Percentiles rank a stretch among this genome's conserved stretches.
Conservation (phyloP, 1,140 invertebrate species). For the Xylocopa sonorina region DNA sequence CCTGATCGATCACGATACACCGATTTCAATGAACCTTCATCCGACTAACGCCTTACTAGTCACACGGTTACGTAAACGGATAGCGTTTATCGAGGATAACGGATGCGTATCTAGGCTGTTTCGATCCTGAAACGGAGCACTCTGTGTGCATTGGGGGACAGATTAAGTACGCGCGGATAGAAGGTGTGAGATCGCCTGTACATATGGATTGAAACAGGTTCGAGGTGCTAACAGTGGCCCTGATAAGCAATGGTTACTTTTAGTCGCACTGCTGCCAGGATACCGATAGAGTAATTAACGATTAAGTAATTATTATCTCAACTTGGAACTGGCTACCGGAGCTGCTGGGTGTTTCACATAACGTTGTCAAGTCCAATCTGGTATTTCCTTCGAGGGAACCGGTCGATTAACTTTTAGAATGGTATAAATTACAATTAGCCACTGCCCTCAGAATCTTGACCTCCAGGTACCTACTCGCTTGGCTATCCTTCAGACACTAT, state of each 20-base stretch:
- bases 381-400: neutral
- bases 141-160: too few species aligned
- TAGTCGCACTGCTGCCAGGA: neutral
- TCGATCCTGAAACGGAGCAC: neutral
- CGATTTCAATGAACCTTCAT: neutral
- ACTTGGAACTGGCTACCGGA: neutral
- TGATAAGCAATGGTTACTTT: neutral
- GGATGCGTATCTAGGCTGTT: neutral
- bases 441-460: neutral
- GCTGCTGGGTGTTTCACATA: neutral
- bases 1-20: neutral
- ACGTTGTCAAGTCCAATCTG: neutral
- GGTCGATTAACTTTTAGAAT: neutral
- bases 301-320: neutral
- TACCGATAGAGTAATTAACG: neutral
- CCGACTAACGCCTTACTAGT: neutral
- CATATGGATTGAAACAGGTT: neutral
- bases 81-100: neutral
- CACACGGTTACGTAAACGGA: neutral
- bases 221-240: too few species aligned
- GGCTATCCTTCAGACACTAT: neutral
- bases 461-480: too few species aligned
- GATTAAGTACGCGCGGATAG: too few species aligned
- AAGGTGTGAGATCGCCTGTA: too few species aligned
- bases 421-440: neutral